Conservation (phyloP, 1,140 invertebrate species). For the Theocolax elegans region DNA sequence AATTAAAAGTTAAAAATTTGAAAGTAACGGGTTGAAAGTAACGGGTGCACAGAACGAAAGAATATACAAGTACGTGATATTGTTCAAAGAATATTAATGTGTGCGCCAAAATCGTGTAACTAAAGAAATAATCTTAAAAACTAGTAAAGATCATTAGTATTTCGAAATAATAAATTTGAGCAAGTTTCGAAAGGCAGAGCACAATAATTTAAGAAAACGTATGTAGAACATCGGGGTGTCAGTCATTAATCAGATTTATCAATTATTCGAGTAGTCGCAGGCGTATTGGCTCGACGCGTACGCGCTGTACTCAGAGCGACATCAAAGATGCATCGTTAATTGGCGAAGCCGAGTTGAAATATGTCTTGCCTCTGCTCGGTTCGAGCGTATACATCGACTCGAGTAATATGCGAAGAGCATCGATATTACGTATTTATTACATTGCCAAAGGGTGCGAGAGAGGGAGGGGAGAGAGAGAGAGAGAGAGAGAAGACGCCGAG, state of each 20-base stretch:
- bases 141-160: too few relatives aligned
- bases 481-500: conserved; percentile 24
- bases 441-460: conserved; percentile 46
- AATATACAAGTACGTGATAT: too few relatives aligned
- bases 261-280: conserved; percentile 43
- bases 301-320: conserved; percentile 9
- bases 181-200: too few relatives aligned
- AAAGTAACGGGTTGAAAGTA: too few relatives aligned
- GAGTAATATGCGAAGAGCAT: conserved; percentile 54
- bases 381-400: conserved; percentile 27
- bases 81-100: too few relatives aligned
- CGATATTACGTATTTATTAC: conserved; percentile 63
- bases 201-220: conserved; percentile 13
- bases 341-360: conserved; percentile 37
- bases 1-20: too few relatives aligned
- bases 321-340: conserved; percentile 43
- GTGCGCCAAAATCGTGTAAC: too few relatives aligned
- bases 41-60: too few relatives aligned
- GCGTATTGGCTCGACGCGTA: conserved; percentile 5
- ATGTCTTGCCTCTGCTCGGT: conserved; percentile 39
- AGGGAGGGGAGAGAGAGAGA: conserved; percentile 40
- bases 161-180: too few relatives aligned
- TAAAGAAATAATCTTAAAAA: too few relatives aligned
- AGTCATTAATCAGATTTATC: conserved; percentile 47
- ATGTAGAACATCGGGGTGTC: conserved; percentile 30